phyloP scores from a whole-genome alignment of 1,140 invertebrate species.

The Conus betulinus region DNA sequence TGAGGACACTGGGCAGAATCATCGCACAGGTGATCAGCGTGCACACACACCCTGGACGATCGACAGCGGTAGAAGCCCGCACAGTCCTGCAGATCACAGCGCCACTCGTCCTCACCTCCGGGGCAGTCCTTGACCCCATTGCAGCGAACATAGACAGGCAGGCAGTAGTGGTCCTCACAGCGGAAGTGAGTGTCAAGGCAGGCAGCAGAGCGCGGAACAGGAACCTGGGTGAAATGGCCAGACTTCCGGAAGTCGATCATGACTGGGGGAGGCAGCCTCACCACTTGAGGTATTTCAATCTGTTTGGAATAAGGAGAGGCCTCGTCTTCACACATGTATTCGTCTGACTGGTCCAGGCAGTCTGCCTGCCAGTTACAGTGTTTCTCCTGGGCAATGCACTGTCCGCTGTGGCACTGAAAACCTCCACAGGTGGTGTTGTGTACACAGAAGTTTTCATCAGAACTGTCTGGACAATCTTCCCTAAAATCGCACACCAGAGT shows the following conservation, averaged over 20 bases:
- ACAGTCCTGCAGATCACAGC: not conserved
- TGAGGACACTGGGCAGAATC: not conserved
- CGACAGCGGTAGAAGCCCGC: constrained; percentile 21
- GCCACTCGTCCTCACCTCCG: constrained; percentile 4
- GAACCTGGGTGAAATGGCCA: constrained; percentile 9
- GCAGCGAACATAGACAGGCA: constrained; percentile 21
- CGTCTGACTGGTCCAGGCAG: not conserved
- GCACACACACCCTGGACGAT: constrained; percentile 15
- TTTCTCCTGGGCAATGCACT: constrained; percentile 1
- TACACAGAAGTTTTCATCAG: constrained; percentile 13
- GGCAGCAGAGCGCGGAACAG: not conserved
- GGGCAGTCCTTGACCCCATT: constrained; percentile 19
- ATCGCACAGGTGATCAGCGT: constrained; percentile 12
- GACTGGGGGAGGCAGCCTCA: not conserved
- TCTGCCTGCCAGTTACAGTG: not conserved
- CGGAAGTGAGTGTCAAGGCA: constrained; percentile 15
- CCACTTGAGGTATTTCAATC: not conserved
- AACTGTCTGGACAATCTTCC: not conserved
- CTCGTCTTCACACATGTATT: not conserved
- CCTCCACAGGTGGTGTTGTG: constrained; percentile 2
- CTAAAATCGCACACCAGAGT: constrained; percentile 31
- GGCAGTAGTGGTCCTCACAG: constrained; percentile 1
- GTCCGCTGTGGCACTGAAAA: constrained; percentile 10
- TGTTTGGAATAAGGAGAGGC: no score
- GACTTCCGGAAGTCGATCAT: not conserved